Evolutionary conservation across 2,888 invertebrate genomes (phyloP).

Genomic region (Craniophora ligustri): DNA sequence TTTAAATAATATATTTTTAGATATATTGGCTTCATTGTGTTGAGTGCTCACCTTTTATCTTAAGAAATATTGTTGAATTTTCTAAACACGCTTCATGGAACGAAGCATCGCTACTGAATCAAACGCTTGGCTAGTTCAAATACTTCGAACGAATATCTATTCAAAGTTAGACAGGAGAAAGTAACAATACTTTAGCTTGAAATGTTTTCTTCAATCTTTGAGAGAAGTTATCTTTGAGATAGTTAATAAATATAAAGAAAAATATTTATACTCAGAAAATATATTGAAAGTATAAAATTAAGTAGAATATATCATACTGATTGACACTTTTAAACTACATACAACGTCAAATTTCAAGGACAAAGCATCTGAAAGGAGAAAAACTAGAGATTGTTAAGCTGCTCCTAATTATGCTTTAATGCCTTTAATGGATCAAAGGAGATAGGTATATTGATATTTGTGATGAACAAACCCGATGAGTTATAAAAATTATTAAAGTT

Average conservation of each 20-base stretch:
- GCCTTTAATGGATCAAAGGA: too few species aligned
- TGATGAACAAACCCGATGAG: too few species aligned
- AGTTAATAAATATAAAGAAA: neutral
- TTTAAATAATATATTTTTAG: slow-evolving; percentile 15
- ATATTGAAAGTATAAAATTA: too few species aligned
- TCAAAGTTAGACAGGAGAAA: slow-evolving; percentile 30
- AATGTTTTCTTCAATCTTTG: slow-evolving; percentile 18
- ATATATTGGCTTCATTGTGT: slow-evolving; percentile 17
- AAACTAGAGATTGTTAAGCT: too few species aligned
- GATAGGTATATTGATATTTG: too few species aligned
- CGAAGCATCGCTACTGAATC: slow-evolving; percentile 35
- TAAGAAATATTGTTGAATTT: slow-evolving; percentile 35
- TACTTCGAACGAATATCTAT: slow-evolving; percentile 41
- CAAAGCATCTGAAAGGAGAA: too few species aligned
- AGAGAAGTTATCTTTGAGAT: slow-evolving; percentile 7
- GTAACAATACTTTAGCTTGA: slow-evolving; percentile 13
- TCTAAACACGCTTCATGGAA: slow-evolving; percentile 12
- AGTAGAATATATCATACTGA: too few species aligned
- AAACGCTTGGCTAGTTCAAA: slow-evolving; percentile 46
- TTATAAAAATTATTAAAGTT: too few species aligned
- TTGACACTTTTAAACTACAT: too few species aligned
- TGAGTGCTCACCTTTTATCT: slow-evolving; percentile 20
- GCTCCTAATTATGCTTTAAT: too few species aligned
- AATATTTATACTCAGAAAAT: neutral
- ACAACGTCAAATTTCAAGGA: too few species aligned